phyloP scores from a whole-genome alignment of 2,888 invertebrate genomes.

The Cheilosia variabilis region DNA sequence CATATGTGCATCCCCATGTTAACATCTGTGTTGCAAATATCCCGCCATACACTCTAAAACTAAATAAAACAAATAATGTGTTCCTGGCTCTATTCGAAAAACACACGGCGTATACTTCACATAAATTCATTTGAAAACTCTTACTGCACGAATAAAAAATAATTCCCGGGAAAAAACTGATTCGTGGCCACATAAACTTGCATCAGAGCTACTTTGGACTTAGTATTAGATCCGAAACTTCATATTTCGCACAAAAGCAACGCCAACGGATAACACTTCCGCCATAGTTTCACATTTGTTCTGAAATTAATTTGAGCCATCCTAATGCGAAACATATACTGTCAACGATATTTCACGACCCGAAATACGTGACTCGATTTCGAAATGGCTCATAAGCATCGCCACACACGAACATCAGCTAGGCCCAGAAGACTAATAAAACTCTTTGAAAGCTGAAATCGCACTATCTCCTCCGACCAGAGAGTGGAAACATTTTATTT shows the following conservation, averaged over 20 bases:
- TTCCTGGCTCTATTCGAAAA: no score
- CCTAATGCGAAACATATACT: background rate
- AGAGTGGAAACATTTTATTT: constrained; percentile 40
- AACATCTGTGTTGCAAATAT: no score
- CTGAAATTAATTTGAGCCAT: background rate
- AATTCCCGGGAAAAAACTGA: no score
- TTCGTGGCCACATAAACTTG: background rate
- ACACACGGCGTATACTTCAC: no score
- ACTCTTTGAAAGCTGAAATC: constrained; percentile 24
- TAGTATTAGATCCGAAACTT: background rate
- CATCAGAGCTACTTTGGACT: background rate
- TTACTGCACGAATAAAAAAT: no score
- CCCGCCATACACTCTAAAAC: no score
- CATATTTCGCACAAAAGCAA: background rate
- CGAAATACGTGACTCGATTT: constrained; percentile 51
- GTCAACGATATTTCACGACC: background rate
- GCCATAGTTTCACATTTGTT: constrained; percentile 1
- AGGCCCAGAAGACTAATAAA: constrained; percentile 48
- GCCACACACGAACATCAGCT: constrained; percentile 1
- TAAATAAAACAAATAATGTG: no score
- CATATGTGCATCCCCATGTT: no score
- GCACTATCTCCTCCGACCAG: background rate
- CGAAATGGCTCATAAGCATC: constrained; percentile 20
- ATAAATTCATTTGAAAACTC: no score
- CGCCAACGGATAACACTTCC: constrained; percentile 2